Conservation (phyloP, 2,113 vertebrate genomes). For the Marmota monax region DNA sequence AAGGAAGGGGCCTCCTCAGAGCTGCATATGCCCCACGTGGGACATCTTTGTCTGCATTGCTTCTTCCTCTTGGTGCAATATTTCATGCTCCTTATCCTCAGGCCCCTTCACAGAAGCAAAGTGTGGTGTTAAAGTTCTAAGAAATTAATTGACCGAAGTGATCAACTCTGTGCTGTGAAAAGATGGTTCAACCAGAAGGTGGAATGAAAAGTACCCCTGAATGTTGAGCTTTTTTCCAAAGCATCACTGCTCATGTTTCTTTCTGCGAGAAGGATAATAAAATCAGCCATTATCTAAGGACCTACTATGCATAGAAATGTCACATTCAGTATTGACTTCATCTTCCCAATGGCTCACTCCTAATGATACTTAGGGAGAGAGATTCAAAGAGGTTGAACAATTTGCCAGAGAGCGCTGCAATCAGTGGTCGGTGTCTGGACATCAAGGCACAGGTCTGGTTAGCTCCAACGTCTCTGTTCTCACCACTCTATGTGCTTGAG, state of each 20-base stretch:
- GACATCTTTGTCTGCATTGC: background rate
- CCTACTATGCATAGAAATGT: background rate
- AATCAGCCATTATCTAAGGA: background rate
- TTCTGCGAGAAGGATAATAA: background rate
- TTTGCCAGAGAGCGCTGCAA: background rate
- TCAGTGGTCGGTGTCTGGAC: background rate
- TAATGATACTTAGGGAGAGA: background rate
- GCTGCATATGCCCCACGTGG: background rate
- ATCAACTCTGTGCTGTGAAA: constrained; percentile 43
- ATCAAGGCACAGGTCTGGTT: background rate
- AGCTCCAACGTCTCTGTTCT: background rate
- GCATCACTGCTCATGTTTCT: background rate
- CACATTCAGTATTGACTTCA: background rate
- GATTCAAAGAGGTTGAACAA: background rate
- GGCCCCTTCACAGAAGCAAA: background rate
- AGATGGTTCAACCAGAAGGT: constrained; percentile 18
- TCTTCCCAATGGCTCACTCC: background rate
- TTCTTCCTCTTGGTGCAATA: background rate
- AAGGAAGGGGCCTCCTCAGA: background rate
- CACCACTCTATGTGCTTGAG: background rate
- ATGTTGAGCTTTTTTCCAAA: background rate
- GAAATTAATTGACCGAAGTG: background rate
- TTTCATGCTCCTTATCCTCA: background rate
- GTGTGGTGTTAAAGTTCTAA: background rate
- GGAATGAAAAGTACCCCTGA: background rate